These are phyloP conservation scores for Todiramphus chloris DNA, from an alignment of 2,113 vertebrate genomes.

Conservation along the genomic window DNA sequence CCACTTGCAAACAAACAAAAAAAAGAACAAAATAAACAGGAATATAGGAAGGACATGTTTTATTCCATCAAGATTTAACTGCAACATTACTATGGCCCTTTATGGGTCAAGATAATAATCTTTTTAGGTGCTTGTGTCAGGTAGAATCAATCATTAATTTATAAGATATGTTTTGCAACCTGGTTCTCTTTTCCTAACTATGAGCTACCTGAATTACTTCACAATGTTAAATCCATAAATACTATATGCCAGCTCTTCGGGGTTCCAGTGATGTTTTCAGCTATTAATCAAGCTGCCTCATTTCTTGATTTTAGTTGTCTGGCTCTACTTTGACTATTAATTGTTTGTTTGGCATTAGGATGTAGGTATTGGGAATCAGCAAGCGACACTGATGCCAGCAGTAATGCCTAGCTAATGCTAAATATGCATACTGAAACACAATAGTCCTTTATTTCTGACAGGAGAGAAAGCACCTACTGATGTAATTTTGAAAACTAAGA, in stretches of 20 bases:
- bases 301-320: slow-evolving; percentile 49
- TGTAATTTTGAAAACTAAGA: not conserved
- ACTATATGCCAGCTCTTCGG: slow-evolving; percentile 27
- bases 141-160: slow-evolving; percentile 46
- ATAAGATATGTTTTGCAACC: slow-evolving; percentile 24
- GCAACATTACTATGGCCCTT: slow-evolving; percentile 34
- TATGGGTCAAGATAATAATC: slow-evolving; percentile 8
- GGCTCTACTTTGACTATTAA: slow-evolving; percentile 17
- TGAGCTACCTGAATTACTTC: slow-evolving; percentile 39
- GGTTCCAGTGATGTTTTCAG: not conserved
- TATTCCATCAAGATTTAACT: slow-evolving; percentile 29
- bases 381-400: not conserved
- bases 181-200: slow-evolving; percentile 16
- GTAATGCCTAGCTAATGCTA: not conserved
- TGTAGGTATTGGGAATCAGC: slow-evolving; percentile 1
- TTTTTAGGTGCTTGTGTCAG: not conserved
- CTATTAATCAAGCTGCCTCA: slow-evolving; percentile 36
- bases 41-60: slow-evolving; percentile 9
- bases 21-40: slow-evolving; percentile 3
- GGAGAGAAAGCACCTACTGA: not conserved
- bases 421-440: not conserved
- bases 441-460: not conserved
- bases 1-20: not conserved
- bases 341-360: slow-evolving; percentile 49
- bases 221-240: slow-evolving; percentile 53